These are phyloP conservation scores for Caracal caracal DNA, from an alignment of 2,113 vertebrate genomes.

Conservation along the genomic window DNA sequence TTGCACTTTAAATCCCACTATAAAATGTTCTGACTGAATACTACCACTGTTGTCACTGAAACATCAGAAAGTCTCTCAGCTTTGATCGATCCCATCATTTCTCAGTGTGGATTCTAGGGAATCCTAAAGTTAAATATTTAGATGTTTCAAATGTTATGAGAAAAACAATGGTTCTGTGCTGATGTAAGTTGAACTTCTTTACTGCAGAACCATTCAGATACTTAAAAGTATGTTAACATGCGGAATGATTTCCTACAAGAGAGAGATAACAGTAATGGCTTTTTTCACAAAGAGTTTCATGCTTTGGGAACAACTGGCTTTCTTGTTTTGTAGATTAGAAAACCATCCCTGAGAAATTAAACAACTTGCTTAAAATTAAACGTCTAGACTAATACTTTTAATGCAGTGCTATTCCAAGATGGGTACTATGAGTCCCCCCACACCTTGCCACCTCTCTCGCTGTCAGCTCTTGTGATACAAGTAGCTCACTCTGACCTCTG, in stretches of 20 bases:
- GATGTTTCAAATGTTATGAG: neutral
- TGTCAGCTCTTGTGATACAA: neutral
- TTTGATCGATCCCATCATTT: neutral
- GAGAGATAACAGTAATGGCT: neutral
- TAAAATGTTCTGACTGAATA: neutral
- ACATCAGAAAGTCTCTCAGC: neutral
- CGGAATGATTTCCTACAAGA: neutral
- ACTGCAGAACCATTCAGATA: neutral
- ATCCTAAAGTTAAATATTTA: neutral
- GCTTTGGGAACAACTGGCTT: neutral
- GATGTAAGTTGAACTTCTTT: neutral
- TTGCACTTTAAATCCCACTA: neutral
- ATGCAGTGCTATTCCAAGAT: neutral
- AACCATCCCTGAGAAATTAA: neutral
- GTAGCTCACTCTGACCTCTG: neutral
- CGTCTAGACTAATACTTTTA: neutral
- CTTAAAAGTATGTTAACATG: neutral
- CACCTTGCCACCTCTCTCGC: fast-evolving
- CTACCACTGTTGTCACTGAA: neutral
- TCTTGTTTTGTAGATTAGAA: neutral
- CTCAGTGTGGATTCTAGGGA: neutral
- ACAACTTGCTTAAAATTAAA: neutral
- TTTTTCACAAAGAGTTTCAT: slow-evolving; percentile 4
- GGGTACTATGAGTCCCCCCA: neutral
- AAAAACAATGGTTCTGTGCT: neutral